Evolutionary conservation across 2,888 invertebrate species (phyloP).

Genomic region (Cyclophora albipunctata): DNA sequence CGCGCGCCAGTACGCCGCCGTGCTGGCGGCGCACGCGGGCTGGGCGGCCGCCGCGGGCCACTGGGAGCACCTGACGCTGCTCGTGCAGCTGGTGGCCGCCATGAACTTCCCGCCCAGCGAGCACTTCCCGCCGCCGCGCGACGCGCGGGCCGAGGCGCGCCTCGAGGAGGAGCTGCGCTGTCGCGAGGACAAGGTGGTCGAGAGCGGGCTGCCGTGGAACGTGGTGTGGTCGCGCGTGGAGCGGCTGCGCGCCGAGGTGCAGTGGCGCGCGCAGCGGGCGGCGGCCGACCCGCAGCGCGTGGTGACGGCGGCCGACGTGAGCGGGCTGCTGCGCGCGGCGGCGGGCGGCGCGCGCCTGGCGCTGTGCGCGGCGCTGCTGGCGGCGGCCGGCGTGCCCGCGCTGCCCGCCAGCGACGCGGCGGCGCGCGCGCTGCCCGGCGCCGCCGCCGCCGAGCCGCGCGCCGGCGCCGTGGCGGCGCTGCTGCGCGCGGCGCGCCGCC

Average conservation of each 20-base stretch:
- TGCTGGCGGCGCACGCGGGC: slow-evolving; percentile 4
- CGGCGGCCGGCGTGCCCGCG: slow-evolving; percentile 40
- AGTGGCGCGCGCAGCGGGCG: slow-evolving; percentile 81
- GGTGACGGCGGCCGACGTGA: slow-evolving; percentile 41
- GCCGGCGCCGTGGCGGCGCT: slow-evolving; percentile 31
- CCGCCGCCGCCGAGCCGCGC: slow-evolving; percentile 25
- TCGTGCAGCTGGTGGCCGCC: slow-evolving; percentile 80
- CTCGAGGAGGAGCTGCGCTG: slow-evolving; percentile 17
- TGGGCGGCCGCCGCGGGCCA: slow-evolving; percentile 79
- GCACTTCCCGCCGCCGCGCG: slow-evolving; percentile 30
- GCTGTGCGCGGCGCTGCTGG: slow-evolving; percentile 75
- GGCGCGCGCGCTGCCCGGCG: neutral
- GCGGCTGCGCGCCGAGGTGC: slow-evolving; percentile 81
- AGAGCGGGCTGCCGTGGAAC: slow-evolving; percentile 80
- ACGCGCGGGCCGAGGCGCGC: slow-evolving; percentile 8
- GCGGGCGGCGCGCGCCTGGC: slow-evolving; percentile 75
- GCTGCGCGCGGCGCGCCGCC: slow-evolving; percentile 22
- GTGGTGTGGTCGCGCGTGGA: slow-evolving; percentile 86
- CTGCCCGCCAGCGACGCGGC: slow-evolving; percentile 6
- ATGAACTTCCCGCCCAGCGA: slow-evolving; percentile 74
- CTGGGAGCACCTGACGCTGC: slow-evolving; percentile 84
- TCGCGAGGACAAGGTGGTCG: slow-evolving; percentile 29
- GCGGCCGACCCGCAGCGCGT: slow-evolving; percentile 60
- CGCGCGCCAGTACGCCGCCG: slow-evolving; percentile 1
- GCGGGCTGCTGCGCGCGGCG: slow-evolving; percentile 76